These are phyloP conservation scores for Pharmacophagus antenor DNA, from an alignment of 2,888 invertebrate genomes.

Conservation along the genomic window DNA sequence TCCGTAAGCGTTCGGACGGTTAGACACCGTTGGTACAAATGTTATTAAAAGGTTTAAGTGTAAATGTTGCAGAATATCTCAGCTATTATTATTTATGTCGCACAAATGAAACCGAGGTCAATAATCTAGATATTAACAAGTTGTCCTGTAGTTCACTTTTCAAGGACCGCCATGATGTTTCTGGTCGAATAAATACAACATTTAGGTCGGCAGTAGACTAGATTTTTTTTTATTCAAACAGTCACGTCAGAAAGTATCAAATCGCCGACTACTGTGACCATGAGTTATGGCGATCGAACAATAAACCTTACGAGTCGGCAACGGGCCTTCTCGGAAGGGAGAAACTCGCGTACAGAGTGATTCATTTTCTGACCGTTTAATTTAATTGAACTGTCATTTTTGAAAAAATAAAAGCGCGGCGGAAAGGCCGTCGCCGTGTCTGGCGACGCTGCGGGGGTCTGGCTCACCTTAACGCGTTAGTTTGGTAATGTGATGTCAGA, in stretches of 20 bases:
- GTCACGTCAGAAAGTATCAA: conserved; percentile 29
- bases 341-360: conserved; percentile 40
- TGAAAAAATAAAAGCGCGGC: conserved; percentile 36
- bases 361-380: conserved; percentile 36
- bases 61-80: too few species aligned
- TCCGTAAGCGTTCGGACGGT: too few species aligned
- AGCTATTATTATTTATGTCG: too few species aligned
- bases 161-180: conserved; percentile 7
- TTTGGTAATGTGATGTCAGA: conserved; percentile 37
- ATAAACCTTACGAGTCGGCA: conserved; percentile 18
- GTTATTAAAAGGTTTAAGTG: too few species aligned
- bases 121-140: neutral
- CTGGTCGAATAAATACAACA: conserved; percentile 19
- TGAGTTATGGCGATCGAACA: conserved; percentile 29
- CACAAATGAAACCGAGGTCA: neutral
- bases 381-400: conserved; percentile 46
- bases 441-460: conserved; percentile 37
- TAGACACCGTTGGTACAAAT: too few species aligned
- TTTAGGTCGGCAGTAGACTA: conserved; percentile 10
- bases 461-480: conserved; percentile 36
- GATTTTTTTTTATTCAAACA: conserved; percentile 16
- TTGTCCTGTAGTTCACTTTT: neutral
- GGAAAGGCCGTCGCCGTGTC: conserved; percentile 34
- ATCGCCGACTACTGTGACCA: conserved; percentile 31
- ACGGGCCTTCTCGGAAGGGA: conserved; percentile 55